Percentiles rank a stretch among this genome's conserved stretches.
phyloP scores from a whole-genome alignment of 92 coral and sea anemone species.

The Chrysogorgia sp. region DNA sequence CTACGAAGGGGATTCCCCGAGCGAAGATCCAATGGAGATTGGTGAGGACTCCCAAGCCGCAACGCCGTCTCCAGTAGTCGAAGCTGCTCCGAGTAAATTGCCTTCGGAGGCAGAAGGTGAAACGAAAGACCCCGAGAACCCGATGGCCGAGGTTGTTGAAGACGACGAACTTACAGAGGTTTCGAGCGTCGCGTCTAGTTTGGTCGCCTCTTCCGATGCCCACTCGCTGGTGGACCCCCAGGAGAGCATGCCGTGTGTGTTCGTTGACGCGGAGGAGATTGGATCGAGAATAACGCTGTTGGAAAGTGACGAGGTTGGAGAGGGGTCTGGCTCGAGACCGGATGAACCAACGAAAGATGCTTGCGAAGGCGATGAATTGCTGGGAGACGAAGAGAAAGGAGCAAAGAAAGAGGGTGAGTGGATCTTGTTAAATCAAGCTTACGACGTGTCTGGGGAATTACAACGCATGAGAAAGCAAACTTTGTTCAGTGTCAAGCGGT shows the following conservation, averaged over 20 bases:
- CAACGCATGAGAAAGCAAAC: slow-evolving; percentile 26
- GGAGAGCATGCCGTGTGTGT: background rate
- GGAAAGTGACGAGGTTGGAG: slow-evolving; percentile 16
- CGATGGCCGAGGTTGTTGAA: background rate
- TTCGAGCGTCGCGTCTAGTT: slow-evolving; percentile 14
- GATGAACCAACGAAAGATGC: background rate
- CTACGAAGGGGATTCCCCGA: slow-evolving; percentile 41
- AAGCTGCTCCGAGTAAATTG: slow-evolving; percentile 10
- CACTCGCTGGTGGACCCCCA: background rate
- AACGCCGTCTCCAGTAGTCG: slow-evolving; percentile 1
- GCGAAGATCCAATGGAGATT: slow-evolving; percentile 12
- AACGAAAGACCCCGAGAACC: slow-evolving; percentile 7
- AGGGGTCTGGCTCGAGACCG: background rate
- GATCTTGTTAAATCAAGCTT: slow-evolving; percentile 15
- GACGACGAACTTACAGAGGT: slow-evolving; percentile 40
- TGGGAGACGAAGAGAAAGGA: background rate
- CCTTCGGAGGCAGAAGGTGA: slow-evolving; percentile 3
- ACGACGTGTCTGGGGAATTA: slow-evolving; percentile 30
- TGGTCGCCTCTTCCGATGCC: slow-evolving; percentile 14
- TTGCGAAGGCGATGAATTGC: background rate
- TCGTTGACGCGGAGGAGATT: slow-evolving; percentile 18
- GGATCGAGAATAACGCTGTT: slow-evolving; percentile 40
- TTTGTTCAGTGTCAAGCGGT: slow-evolving; percentile 32
- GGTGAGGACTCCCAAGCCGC: slow-evolving; percentile 19
- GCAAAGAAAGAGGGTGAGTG: slow-evolving; percentile 25